Percentiles rank a stretch among this genome's conserved stretches.
phyloP scores from a whole-genome alignment of 2,888 invertebrate species.

The Tanypteryx hageni region DNA sequence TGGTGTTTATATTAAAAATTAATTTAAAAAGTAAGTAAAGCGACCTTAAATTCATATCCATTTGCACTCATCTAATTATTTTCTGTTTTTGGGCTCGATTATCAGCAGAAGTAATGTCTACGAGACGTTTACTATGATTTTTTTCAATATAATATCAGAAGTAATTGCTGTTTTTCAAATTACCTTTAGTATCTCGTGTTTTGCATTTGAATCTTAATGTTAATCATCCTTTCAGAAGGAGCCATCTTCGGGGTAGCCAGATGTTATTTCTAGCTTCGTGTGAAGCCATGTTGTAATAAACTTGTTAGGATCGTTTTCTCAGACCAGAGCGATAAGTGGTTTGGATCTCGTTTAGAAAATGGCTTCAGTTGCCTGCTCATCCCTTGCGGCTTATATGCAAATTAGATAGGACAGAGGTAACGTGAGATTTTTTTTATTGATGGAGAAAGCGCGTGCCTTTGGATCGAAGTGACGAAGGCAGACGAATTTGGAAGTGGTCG shows the following conservation, averaged over 20 bases:
- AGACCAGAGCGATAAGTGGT: not conserved
- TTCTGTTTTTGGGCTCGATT: no score
- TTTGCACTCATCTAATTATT: no score
- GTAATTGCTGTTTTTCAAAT: no score
- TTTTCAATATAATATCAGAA: no score
- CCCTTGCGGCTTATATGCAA: slow-evolving; percentile 18
- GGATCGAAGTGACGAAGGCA: not conserved
- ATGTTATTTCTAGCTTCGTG: not conserved
- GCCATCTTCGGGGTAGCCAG: not conserved
- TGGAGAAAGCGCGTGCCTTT: not conserved
- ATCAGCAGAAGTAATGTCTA: no score
- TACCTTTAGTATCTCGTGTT: no score
- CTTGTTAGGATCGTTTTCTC: not conserved
- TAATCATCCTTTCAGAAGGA: not conserved
- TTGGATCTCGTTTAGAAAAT: not conserved
- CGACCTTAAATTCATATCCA: no score
- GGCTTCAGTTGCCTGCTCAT: not conserved
- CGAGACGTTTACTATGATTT: no score
- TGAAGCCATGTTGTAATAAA: not conserved
- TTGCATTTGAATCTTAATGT: no score
- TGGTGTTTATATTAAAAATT: no score
- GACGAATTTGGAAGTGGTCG: not conserved
- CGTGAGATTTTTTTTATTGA: not conserved
- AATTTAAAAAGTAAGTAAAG: no score
- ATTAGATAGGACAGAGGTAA: not conserved